Evolutionary conservation across 2,113 vertebrate species (phyloP), one percentile per base, ranked within the genome.

Genomic region (Micromys minutus): DNA sequence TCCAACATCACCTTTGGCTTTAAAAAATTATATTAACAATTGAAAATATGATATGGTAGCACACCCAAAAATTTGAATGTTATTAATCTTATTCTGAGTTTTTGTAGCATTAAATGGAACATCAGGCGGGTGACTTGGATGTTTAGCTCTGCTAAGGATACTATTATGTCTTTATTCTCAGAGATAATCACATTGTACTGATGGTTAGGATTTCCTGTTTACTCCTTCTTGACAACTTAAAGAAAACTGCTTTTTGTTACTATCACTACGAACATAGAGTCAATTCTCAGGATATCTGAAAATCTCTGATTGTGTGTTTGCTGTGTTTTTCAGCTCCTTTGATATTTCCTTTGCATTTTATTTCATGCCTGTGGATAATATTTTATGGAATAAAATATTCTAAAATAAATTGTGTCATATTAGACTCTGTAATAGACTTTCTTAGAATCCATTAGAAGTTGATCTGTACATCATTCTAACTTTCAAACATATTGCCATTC

Each of bases 91-190:
- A 87, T 86, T 65, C 57, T 95, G 77, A 50, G n/a, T 71, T 88
- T 90, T 86, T 93, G 65, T 89, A 95, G 74, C 90, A 4, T 92
- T 92, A 95, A 61, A 29, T 61, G n/a, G 22, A 26, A 24, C 79
- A 89, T 3, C 9, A 85, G 57, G 81, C 87, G 10, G 90, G 85
- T 94, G 16, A 90, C 94, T 85, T 22, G 34, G 0, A 81, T 90
- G 45, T 83, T 94, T 55, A 95, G 36, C 87, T 97, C 96, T 97
- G 77, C 61, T 87, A 96, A 96, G 90, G 34, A 97, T 97, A 91
- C 97, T 94, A 97, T 97, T 57, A 87, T 93, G 94, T 93, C 42
- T 65, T n/a, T 95, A 72, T 65, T 90, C 87, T 96, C 76, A 94
- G 91, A 72, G 85, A 96, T 74, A 92, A 63, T 90, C 29, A 61